phyloP scores from a whole-genome alignment of 2,888 invertebrate species.

The Argynnis bischoffii region DNA sequence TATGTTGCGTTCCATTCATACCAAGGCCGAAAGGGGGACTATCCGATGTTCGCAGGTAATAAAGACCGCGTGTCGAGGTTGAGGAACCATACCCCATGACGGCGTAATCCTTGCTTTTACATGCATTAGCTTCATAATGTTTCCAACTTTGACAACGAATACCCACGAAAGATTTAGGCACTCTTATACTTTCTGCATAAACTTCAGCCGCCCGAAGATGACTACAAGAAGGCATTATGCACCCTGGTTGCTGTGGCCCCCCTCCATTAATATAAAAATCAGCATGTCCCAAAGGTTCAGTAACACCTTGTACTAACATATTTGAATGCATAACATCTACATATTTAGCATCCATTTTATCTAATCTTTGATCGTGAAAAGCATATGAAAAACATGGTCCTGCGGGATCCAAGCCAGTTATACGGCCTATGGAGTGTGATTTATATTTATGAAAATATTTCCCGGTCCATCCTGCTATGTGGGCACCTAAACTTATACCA shows the following conservation, averaged over 20 bases:
- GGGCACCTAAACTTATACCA: conserved; percentile 83
- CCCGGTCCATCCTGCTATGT: conserved; percentile 79
- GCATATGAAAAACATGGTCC: conserved; percentile 77
- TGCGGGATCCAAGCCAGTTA: conserved; percentile 77
- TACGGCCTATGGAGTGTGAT: conserved; percentile 64
- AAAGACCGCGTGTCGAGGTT: conserved; percentile 65
- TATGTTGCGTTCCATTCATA: conserved; percentile 63
- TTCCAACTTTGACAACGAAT: conserved; percentile 68
- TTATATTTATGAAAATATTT: conserved; percentile 72
- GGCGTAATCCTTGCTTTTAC: conserved; percentile 60
- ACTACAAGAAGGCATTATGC: conserved; percentile 79
- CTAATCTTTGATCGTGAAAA: conserved; percentile 68
- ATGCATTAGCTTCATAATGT: conserved; percentile 64
- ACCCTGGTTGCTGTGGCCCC: conserved; percentile 86
- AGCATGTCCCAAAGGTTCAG: conserved; percentile 85
- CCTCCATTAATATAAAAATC: conserved; percentile 90
- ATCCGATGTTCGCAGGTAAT: conserved; percentile 67
- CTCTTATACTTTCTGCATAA: conserved; percentile 67
- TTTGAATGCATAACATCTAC: conserved; percentile 76
- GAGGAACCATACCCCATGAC: conserved; percentile 76
- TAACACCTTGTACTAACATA: conserved; percentile 71
- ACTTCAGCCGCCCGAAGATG: conserved; percentile 73
- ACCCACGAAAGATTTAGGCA: conserved; percentile 69
- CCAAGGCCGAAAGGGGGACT: conserved; percentile 69
- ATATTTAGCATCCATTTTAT: conserved; percentile 71